Evolutionary conservation across 30 jellyfish, hydroid and myxozoan genomes (phyloP), one percentile per base, ranked within the genome.

Genomic region (Hydractinia symbiolongicarpus): DNA sequence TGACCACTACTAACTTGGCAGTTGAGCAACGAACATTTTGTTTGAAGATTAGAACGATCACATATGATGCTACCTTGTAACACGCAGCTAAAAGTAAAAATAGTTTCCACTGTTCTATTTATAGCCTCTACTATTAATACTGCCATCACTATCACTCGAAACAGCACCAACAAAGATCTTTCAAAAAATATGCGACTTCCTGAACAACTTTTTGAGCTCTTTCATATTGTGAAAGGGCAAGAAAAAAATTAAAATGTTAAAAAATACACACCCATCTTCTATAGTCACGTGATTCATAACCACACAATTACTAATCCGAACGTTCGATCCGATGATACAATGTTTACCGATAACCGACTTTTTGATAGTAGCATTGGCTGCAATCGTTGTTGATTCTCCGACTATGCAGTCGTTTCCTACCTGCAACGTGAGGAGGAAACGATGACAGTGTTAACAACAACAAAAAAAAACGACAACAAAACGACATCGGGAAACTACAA

Each of bases 221-320:
- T 30, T 30, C 44, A 30, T 2, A 30, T 58, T 13, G 51, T 67
- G 19, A 3, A 67, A 67, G 50, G 1, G 11, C 1, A 15, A 0
- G 54, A 8, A 71, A 8, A 9, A 50, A 8, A 71, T 20, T 15
- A 9, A 20, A 6, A 71, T 8, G 68, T 62, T 10, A 30, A 62
- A 50, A 80, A 40, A 15, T 66, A 30, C 95, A 56, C 61, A 91
- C 98, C 96, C 95, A 72, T 86, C 93, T 44, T 68, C 91, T 10
- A 91, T 86, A 15, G 95, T 78, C 52, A 83, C 96, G 81, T 86
- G 95, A 77, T 91, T 94, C 98, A 91, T 91, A 66, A 91, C 67
- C n/a, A 91, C 85, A 20, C 90, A 91, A 72, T 91, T 91, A 83
- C 90, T 87, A 74, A 91, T 91, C 69, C 87, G 94, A 20, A 91